These are phyloP conservation scores for Leptarthrus brevirostris DNA, from an alignment of 2,888 invertebrate genomes.

Conservation along the genomic window DNA sequence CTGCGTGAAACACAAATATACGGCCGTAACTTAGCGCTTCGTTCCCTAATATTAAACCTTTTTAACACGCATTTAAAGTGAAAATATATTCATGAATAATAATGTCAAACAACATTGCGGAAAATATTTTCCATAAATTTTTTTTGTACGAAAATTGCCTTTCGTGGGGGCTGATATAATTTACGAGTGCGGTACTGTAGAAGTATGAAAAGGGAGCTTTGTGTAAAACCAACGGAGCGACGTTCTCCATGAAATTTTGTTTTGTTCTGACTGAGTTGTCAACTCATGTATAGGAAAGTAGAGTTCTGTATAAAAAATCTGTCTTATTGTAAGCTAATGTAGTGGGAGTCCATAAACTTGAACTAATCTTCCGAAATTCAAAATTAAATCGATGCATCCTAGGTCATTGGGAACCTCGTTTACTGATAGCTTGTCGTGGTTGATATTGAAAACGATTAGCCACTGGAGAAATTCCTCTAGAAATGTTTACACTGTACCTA, in stretches of 20 bases:
- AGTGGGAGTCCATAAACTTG: too few relatives aligned
- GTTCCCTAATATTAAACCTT: constrained; percentile 17
- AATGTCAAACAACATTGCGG: constrained; percentile 25
- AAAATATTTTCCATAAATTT: constrained; percentile 11
- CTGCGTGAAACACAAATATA: background rate
- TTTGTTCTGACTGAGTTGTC: too few relatives aligned
- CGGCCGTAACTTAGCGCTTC: background rate
- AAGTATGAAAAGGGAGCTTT: too few relatives aligned
- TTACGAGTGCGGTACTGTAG: background rate
- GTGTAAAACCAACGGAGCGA: too few relatives aligned
- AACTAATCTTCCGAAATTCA: too few relatives aligned
- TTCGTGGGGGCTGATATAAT: constrained; percentile 12
- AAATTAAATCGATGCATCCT: too few relatives aligned
- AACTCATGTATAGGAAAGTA: too few relatives aligned
- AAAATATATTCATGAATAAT: constrained; percentile 31
- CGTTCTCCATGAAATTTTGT: too few relatives aligned
- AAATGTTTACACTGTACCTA: constrained; percentile 16
- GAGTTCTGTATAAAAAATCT: too few relatives aligned
- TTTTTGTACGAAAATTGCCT: constrained; percentile 20
- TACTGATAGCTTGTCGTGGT: too few relatives aligned
- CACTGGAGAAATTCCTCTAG: background rate
- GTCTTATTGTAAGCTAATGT: too few relatives aligned
- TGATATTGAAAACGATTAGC: background rate
- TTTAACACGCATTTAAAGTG: constrained; percentile 24
- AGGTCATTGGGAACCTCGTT: too few relatives aligned